These are phyloP conservation scores for Drymodes brunneopygia DNA, from an alignment of 2,113 vertebrate species.

Conservation along the genomic window DNA sequence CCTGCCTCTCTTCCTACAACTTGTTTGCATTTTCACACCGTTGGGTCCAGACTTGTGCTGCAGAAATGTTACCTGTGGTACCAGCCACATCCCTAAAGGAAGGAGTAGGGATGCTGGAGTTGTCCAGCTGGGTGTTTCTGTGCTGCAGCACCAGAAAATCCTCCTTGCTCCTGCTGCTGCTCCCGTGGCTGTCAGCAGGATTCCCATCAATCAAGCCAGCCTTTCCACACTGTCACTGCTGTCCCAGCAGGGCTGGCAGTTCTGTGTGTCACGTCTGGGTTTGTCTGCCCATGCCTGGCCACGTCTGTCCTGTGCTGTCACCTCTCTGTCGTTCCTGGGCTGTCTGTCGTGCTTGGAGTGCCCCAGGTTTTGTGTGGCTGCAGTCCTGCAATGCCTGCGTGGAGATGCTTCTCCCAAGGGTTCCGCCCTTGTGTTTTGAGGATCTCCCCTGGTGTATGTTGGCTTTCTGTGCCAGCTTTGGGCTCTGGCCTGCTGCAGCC, in stretches of 20 bases:
- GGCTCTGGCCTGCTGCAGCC: neutral
- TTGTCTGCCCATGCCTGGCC: neutral
- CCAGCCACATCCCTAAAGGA: neutral
- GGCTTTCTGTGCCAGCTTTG: neutral
- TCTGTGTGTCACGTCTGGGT: accelerated
- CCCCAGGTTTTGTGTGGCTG: neutral
- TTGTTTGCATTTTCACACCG: neutral
- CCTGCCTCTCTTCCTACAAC: neutral
- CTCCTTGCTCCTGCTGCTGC: neutral
- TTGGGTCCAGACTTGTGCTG: neutral
- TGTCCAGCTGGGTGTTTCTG: neutral
- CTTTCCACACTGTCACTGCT: neutral
- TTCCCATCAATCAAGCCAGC: neutral
- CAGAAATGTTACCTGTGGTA: neutral
- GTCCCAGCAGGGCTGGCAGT: neutral
- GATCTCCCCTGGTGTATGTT: neutral
- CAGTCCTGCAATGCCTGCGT: neutral
- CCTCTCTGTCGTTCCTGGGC: neutral
- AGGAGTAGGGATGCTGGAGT: neutral
- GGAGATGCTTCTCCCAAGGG: neutral
- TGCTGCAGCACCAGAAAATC: neutral
- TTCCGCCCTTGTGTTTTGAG: neutral
- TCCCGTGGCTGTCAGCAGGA: neutral
- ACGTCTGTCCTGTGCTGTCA: neutral
- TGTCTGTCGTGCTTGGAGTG: neutral